Evolutionary conservation across 37 sponge, comb jelly and placozoan genomes (phyloP), one percentile per base, ranked within the genome.

Genomic region (Haliclona indistincta): DNA sequence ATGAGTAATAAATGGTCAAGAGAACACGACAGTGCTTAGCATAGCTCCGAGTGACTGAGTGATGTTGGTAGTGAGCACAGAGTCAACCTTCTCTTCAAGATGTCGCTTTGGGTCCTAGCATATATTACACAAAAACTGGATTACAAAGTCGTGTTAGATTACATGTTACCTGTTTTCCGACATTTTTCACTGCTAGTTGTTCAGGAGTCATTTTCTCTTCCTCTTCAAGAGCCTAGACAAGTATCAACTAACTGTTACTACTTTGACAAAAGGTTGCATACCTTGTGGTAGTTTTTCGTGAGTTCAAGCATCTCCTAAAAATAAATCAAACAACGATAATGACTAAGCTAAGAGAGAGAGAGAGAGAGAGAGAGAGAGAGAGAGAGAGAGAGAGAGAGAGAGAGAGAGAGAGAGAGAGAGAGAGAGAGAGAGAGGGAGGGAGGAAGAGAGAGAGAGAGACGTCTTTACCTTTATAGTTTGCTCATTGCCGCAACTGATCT

Each of bases 21-120:
- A 95, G 81, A 98, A 98, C 39, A 95, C 97, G 11, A 98, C 97
- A 40, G 96, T 98, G 44, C 89, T 89, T 68, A 98, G 71, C 99
- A 98, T 98, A 71, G 99, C 91, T 36, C 96, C 99, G 25, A 98
- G 80, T 68, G 87, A 83, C 85, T 98, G 99, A 29, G 87, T 84
- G 42, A 98, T 95, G 81, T 98, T 98, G 39, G 94, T 65, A 17
- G 99, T 93, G 71, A 98, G 82, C 49, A 95, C 80, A 8, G 71
- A 42, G 62, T 98, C 95, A 2, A 98, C 96, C 56, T 95, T 90
- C 78, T 98, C 99, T 71, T 98, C 96, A 34, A 98, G 69, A 64
- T 98, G 99, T 19, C 99, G 78, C 81, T 98, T 98, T 34, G 99
- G 99, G 54, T 98, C 99, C 89, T 92, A 43, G 0, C 13, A 29